Evolutionary conservation across 2,888 invertebrate genomes (phyloP), one percentile per base, ranked within the genome.

Genomic region (Pelosia muscerda): DNA sequence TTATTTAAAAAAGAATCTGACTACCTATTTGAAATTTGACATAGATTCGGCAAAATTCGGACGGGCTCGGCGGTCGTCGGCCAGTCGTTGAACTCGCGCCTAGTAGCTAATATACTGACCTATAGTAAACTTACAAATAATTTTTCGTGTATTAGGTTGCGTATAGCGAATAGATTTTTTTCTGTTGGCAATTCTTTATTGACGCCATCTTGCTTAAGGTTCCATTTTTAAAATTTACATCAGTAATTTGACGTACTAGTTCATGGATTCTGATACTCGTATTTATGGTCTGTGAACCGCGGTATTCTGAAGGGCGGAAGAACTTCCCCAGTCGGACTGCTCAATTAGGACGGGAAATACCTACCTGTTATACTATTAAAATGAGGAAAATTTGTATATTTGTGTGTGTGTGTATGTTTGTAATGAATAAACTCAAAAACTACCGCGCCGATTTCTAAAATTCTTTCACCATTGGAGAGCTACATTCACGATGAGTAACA

Each of bases 31-130:
- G 71, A 77, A 81, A 72, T 66, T 57, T 81, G 79, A 75, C 81
- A 81, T 76, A 77, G 68, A 81, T 81, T 81, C 81, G 81, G 79
- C 73, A 66, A 73, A 73, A 65, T 75, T 81, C 81, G 81, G 73
- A 26, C 54, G 28, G 25, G 54, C 57, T 79, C 81, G 81, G 77
- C 71, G 74, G 74, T 79, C 77, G 61, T 53, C 68, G 79, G 54
- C 75, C 73, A 69, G 68, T 57, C 79, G 59, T 38, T 71, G 76
- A 77, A 75, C 81, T 67, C 54, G 60, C 25, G 65, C 13, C 56
- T 58, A 28, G 54, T 10, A 25, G 25, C 68, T 68, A 55, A 31
- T 62, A 63, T 55, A 74, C 81, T 81, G 80, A 81, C 80, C 80
- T 79, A 80, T 74, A 64, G 55, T 64, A 56, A 64, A 38, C 57